A percentile compares a stretch with the other conserved stretches of the same genome.
These are phyloP conservation scores for Eristalis pertinax DNA, from an alignment of 2,888 invertebrate genomes.

Conservation along the genomic window DNA sequence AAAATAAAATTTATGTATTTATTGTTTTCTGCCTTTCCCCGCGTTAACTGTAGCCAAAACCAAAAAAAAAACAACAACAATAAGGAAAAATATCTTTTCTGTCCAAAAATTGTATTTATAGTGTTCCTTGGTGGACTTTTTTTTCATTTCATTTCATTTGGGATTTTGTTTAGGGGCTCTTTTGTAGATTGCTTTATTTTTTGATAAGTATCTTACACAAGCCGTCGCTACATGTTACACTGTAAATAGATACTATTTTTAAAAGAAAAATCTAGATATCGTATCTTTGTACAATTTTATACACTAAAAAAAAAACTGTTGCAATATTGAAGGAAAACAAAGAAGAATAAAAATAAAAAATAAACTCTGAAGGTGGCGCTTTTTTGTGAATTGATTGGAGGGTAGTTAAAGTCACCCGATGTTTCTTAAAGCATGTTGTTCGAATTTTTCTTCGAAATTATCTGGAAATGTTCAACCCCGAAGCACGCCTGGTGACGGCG, in stretches of 20 bases:
- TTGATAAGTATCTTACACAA: neutral
- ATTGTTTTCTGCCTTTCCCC: neutral
- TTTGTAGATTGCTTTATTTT: conserved; percentile 3
- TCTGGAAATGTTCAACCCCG: neutral
- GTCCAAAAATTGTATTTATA: conserved; percentile 59
- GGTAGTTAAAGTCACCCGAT: neutral
- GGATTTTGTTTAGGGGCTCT: neutral
- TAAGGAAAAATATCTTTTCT: conserved; percentile 3
- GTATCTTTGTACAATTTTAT: conserved; percentile 50
- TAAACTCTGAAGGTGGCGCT: neutral
- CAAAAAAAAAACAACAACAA: neutral
- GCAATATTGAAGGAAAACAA: conserved; percentile 32
- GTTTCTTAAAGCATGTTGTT: too few species aligned
- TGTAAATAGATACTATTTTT: conserved; percentile 46
- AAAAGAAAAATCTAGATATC: conserved; percentile 1
- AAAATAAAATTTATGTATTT: neutral
- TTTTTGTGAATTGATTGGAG: neutral
- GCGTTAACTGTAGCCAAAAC: neutral
- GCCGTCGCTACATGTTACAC: conserved; percentile 56
- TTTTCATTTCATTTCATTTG: neutral
- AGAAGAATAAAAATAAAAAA: neutral
- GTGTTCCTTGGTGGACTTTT: conserved; percentile 11
- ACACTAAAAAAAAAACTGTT: conserved; percentile 29
- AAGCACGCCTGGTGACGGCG: neutral
- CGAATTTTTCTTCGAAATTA: too few species aligned